These are phyloP conservation scores for Notodromas monacha DNA, from an alignment of 2,888 invertebrate genomes.

Conservation along the genomic window DNA sequence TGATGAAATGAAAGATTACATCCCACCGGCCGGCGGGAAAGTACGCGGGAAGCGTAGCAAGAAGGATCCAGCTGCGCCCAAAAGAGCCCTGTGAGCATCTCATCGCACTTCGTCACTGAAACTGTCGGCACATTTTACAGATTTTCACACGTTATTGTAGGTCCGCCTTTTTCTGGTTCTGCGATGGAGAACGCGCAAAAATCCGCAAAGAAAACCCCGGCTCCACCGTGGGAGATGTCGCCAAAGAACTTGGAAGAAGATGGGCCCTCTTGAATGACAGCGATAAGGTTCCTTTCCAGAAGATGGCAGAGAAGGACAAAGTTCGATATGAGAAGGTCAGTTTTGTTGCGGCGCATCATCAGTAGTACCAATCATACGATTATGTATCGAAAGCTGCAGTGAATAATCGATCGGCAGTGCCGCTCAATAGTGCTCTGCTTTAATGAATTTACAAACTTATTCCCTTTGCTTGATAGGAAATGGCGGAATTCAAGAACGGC, in stretches of 20 bases:
- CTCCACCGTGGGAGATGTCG: constrained; percentile 78
- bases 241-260: constrained; percentile 72
- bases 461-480: no score
- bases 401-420: no score
- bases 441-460: no score
- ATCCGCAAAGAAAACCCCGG: constrained; percentile 74
- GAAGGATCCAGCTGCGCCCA: constrained; percentile 98
- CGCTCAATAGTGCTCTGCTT: no score
- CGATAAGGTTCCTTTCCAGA: constrained; percentile 58
- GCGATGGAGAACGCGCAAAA: constrained; percentile 79
- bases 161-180: constrained; percentile 98
- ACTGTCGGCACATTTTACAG: no score
- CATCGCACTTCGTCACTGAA: no score
- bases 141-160: constrained; percentile 23
- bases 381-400: no score
- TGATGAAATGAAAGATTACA: constrained; percentile 70
- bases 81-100: constrained; percentile 93
- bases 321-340: constrained; percentile 74
- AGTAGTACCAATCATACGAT: no score
- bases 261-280: constrained; percentile 69
- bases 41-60: constrained; percentile 67
- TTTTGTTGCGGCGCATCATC: no score
- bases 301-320: constrained; percentile 73
- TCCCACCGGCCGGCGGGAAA: constrained; percentile 27
- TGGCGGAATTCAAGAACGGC: no score